Evolutionary conservation across 2,113 vertebrate genomes (phyloP).

Genomic region (Pomatostomus ruficeps): DNA sequence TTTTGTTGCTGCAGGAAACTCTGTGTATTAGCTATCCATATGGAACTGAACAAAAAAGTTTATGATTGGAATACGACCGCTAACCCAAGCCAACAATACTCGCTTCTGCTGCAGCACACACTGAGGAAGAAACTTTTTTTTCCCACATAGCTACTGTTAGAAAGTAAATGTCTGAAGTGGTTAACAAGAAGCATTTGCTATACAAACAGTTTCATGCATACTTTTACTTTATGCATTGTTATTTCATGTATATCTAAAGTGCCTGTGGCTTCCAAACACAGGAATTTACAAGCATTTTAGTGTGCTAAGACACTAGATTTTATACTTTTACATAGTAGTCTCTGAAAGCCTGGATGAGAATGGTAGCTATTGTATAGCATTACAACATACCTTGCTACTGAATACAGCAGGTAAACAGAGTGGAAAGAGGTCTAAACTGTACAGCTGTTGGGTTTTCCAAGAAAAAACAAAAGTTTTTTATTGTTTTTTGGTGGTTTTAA

Average conservation of each 20-base stretch:
- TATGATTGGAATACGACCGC: conserved; percentile 74
- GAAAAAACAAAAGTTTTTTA: neutral
- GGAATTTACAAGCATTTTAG: neutral
- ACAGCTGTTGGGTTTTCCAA: neutral
- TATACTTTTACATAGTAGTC: neutral
- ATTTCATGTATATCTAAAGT: neutral
- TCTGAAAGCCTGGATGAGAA: neutral
- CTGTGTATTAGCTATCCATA: conserved; percentile 79
- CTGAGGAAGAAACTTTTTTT: conserved; percentile 81
- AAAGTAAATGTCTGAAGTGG: neutral
- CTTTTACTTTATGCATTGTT: neutral
- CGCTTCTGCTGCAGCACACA: conserved; percentile 81
- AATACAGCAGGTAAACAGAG: neutral
- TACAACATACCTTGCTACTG: neutral
- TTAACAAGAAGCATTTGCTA: neutral
- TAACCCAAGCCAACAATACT: conserved; percentile 59
- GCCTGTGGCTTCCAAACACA: neutral
- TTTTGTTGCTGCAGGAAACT: conserved; percentile 70
- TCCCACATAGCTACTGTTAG: neutral
- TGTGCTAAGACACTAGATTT: neutral
- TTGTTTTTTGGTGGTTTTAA: neutral
- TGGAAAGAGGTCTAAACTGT: neutral
- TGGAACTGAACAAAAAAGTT: conserved; percentile 76
- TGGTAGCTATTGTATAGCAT: neutral
- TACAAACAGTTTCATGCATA: neutral